Evolutionary conservation across 2,888 invertebrate genomes (phyloP).

Genomic region (Megastigmus dorsalis): DNA sequence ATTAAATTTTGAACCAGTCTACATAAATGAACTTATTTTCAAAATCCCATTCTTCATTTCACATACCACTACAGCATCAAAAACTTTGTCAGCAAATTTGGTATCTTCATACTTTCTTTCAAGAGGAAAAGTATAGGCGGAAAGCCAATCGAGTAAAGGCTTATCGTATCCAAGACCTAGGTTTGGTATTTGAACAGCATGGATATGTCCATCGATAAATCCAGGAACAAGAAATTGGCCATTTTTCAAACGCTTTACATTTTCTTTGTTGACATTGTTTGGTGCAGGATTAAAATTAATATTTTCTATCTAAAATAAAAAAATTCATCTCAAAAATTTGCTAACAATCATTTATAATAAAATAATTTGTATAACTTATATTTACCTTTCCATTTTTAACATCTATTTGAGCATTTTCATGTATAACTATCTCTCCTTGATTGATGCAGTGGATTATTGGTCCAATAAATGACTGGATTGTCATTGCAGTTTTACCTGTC

Average conservation of each 20-base stretch:
- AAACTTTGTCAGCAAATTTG: slow-evolving; percentile 82
- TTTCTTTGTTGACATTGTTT: slow-evolving; percentile 38
- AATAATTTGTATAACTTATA: not conserved
- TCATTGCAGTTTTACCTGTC: slow-evolving; percentile 15
- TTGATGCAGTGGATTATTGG: slow-evolving; percentile 65
- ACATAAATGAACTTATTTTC: slow-evolving; percentile 28
- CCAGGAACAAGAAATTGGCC: slow-evolving; percentile 89
- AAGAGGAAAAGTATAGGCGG: slow-evolving; percentile 89
- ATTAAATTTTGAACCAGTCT: slow-evolving; percentile 11
- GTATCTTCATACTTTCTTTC: slow-evolving; percentile 84
- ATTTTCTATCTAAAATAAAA: slow-evolving; percentile 61
- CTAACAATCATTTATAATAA: not conserved
- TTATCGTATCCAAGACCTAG: slow-evolving; percentile 88
- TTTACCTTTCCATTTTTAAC: slow-evolving; percentile 67
- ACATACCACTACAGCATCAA: slow-evolving; percentile 86
- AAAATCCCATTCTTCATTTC: not conserved
- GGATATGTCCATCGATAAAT: slow-evolving; percentile 91
- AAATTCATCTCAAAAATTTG: slow-evolving; percentile 1
- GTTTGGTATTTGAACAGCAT: slow-evolving; percentile 93
- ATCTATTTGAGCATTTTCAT: slow-evolving; percentile 63
- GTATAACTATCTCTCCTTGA: slow-evolving; percentile 61
- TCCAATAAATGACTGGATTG: slow-evolving; percentile 60
- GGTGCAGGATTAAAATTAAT: slow-evolving; percentile 59
- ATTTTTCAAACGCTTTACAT: slow-evolving; percentile 58
- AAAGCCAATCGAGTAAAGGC: slow-evolving; percentile 88